These are phyloP conservation scores for Blastobasis adustella DNA, from an alignment of 2,888 invertebrate genomes.

Conservation along the genomic window DNA sequence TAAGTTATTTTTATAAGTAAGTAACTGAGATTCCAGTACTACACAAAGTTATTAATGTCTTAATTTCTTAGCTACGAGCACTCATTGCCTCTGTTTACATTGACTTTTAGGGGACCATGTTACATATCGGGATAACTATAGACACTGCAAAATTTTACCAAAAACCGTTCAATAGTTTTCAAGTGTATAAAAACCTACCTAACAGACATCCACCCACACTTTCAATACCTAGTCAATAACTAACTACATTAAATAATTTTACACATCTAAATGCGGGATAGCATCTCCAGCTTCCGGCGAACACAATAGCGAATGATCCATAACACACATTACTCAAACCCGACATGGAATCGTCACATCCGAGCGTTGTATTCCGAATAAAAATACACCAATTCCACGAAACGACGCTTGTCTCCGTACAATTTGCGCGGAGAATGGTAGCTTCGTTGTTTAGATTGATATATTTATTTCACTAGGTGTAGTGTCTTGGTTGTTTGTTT, in stretches of 20 bases:
- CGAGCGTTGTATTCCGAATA: slow-evolving; percentile 19
- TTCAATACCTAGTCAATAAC: not conserved
- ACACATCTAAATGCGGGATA: no score
- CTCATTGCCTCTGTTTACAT: no score
- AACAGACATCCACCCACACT: not conserved
- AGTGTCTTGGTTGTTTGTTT: not conserved
- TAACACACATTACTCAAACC: slow-evolving; percentile 39
- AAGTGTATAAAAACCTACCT: no score
- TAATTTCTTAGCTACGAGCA: no score
- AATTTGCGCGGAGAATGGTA: slow-evolving; percentile 19
- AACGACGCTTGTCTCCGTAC: slow-evolving; percentile 18
- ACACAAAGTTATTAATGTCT: no score
- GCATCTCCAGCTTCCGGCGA: slow-evolving; percentile 3
- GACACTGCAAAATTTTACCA: no score
- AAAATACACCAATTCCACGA: slow-evolving; percentile 25
- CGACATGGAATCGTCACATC: slow-evolving; percentile 32
- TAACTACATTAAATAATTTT: no score
- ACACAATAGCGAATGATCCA: slow-evolving; percentile 38
- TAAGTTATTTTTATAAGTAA: no score
- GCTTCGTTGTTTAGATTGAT: slow-evolving; percentile 16
- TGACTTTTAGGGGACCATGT: no score
- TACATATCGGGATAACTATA: no score
- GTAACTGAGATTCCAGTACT: no score
- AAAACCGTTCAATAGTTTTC: no score
- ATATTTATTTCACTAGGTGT: slow-evolving; percentile 12